phyloP scores from a whole-genome alignment of 2,797 vertebrate genomes.

The Galaxias olidus region DNA sequence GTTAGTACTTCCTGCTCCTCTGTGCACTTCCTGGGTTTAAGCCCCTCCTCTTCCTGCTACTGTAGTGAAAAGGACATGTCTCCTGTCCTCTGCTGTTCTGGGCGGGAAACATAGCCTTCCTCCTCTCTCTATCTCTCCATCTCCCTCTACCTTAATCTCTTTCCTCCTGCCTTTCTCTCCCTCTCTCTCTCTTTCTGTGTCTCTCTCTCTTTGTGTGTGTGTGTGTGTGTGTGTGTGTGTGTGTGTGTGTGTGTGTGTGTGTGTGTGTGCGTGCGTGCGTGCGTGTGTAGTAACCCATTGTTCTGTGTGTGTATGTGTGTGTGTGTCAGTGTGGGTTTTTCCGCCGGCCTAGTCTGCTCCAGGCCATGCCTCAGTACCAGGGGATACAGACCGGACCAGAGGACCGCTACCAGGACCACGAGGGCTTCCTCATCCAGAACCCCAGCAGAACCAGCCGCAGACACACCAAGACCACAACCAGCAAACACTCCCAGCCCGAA shows the following conservation, averaged over 20 bases:
- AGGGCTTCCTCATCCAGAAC: constrained; percentile 71
- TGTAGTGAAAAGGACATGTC: no score
- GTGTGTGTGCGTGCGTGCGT: not conserved
- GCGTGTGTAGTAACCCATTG: no score
- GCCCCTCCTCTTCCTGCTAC: not conserved
- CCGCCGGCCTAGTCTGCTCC: constrained; percentile 74
- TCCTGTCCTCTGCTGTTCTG: no score
- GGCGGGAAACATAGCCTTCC: no score
- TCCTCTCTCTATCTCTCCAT: not conserved
- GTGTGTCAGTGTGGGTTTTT: constrained; percentile 85
- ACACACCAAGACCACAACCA: constrained; percentile 29
- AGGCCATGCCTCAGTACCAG: constrained; percentile 82
- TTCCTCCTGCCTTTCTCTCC: not conserved
- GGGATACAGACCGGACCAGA: constrained; percentile 82
- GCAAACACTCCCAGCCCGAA: no score
- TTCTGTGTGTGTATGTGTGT: not conserved
- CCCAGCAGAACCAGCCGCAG: constrained; percentile 60
- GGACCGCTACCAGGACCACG: constrained; percentile 70
- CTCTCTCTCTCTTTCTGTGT: not conserved
- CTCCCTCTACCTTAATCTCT: not conserved
- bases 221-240: constrained; percentile 8
- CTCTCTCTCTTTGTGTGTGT: not conserved
- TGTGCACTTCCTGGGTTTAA: no score
- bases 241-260: constrained; percentile 24
- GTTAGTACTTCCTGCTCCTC: no score